Evolutionary conservation across 2,797 vertebrate genomes (phyloP), one percentile per base, ranked within the genome.

Genomic region (Mormyrops boulengeri): DNA sequence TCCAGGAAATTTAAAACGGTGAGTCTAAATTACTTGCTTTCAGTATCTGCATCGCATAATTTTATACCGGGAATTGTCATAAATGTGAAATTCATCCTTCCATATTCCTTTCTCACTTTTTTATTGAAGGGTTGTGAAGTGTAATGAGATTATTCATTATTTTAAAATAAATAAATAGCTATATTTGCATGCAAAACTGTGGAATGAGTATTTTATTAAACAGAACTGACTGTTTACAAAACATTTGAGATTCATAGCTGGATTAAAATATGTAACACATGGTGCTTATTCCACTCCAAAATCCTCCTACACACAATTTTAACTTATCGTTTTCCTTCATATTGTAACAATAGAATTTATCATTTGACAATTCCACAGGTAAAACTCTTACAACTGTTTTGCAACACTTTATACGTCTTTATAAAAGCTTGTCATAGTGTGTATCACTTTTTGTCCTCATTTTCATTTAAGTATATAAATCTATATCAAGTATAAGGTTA

Each of bases 1-100:
- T 30, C 52, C 86, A 88, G 85, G 85, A 50, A 88, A 88, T 88
- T 66, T 82, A 89, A 89, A 88, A 57, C 0, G 0, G 14, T 77
- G 26, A 41, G 38, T n/a, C 17, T 85, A 6, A 73, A 49, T 47
- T 34, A 19, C 14, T 17, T 49, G 3, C 53, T 17, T 80, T 47
- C 77, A 30, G 88, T 60, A 14, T n/a, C 17, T 55, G 17, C 0
- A 9, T 44, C 19, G 11, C 52, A 4, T 14, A 19, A 19, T 85
- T 66, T 62, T 53, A 80, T 30, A 62, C 14, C n/a, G 34, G 12
- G 62, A 88, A 52, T 50, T 80, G 17, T 80, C 34, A 11, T 80
- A n/a, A 80, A 80, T 47, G 41, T 80, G 73, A 80, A 41, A 44
- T 41, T 44, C 38, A 80, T 80, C 38, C 73, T n/a, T 80, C 34